Evolutionary conservation across 2,888 invertebrate species (phyloP), one percentile per base, ranked within the genome.

Genomic region (Phyto melanocephala): DNA sequence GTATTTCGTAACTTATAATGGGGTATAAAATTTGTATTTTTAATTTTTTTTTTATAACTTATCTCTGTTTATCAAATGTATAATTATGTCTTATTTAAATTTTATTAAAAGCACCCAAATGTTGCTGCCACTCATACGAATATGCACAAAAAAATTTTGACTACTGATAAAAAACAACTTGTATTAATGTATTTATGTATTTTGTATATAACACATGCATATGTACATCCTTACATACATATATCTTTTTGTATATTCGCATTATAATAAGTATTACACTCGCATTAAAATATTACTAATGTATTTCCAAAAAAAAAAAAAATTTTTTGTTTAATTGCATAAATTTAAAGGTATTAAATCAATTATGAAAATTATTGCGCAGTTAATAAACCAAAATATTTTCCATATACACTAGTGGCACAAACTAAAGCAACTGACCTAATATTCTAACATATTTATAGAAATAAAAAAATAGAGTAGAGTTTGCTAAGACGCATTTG

Each of bases 51-150:
- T 67, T 58, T 58, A 47, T 40, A 50, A 67, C 58, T 74, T 63
- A 63, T 65, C 35, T 75, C 42, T 37, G 45, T 45, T 47, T 24
- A 68, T 60, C 58, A 40, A 67, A 60, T 40, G 8, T 60, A 68
- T 68, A 76, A 68, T 58, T 60, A 60, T 68, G 40, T 50, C 50
- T 68, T 68, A 67, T 76, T 58, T 58, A 20, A 58, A 67, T 20
- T 47, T 67, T 47, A 67, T 76, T 56, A 45, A 56, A 75, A 75
- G 35, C 24, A 45, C 7, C 35, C 65, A 75, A 75, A 75, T 75
- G 56, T 75, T 65, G 13, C 74, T 75, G 54, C 35, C 74, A 45
- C 24, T 65, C 24, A 45, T n/a, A 7, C 33, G 42, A 63, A 28
- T 24, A 11, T 28, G 5, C 8, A 35, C n/a, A 17, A 45, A 63